Base-by-base conservation (phyloP, 1,140 invertebrate species). In the Caenorhabditis tropicalis region DNA sequence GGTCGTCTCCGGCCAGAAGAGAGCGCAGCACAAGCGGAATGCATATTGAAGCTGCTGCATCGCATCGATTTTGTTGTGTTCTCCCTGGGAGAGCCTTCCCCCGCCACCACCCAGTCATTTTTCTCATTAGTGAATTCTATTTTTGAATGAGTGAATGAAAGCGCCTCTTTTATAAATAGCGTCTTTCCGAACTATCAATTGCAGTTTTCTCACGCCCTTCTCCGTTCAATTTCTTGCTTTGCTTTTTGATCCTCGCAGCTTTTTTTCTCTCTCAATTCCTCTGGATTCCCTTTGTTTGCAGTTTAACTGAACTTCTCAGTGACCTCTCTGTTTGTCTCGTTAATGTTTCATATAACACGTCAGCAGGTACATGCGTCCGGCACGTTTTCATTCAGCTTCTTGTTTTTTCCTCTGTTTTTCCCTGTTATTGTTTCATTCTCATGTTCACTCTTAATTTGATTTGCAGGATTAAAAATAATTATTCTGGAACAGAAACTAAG, bases 31-130 rank as follows among this genome's bases (percentile, higher is more conserved):
- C 65, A 21, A 74, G 65, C 36, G 65, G 65, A 74, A 74, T 74
- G 33, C 65, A 43, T 74, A 43, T 74, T 74, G 65, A 46, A 46
- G 65, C 65, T 19, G 65, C 65, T 74, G 33, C 65, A 43, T 24
- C 65, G 65, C 65, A 74, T 74, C 65, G 65, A 74, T 74, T 74
- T 74, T 74, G 65, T 74, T 43, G 65, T 43, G 65, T 74, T 46
- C 33, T 7, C 16, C 29, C 31, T 56, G 27, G 6, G 24, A 27
- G 33, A 36, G 9, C 12, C 56, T 29, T 12, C 10, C 12, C 31
- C 9, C n/a, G 43, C 65, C n/a, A 21, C 65, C 33, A 43, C 65
- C 36, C 65, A 74, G 65, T 36, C n/a, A 74, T 74, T 74, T 74
- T 74, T 43, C 65, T 74, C 36, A 74, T 74, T 74, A 74, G 65